These are phyloP conservation scores for Brachyptera risi DNA, from an alignment of 2,888 invertebrate genomes.

Conservation along the genomic window DNA sequence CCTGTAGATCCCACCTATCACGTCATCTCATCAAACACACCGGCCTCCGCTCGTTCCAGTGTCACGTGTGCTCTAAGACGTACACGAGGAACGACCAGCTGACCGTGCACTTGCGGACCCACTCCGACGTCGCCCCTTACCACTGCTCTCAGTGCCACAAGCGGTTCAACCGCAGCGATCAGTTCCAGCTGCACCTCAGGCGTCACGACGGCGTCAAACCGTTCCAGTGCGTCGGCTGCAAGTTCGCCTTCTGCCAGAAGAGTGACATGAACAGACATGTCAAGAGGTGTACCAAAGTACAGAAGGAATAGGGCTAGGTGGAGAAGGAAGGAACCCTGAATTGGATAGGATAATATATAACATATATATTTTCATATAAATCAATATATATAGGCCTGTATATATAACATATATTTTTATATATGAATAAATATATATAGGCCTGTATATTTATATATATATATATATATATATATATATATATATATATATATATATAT, in stretches of 20 bases:
- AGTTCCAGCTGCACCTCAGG: background rate
- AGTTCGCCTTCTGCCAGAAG: background rate
- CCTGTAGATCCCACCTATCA: background rate
- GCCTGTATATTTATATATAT: too few species aligned
- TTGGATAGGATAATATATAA: too few species aligned
- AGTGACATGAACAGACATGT: slow-evolving; percentile 1
- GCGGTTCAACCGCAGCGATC: background rate
- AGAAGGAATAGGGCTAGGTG: too few species aligned
- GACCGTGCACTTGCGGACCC: background rate
- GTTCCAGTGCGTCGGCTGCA: background rate
- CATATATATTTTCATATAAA: too few species aligned
- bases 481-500: too few species aligned
- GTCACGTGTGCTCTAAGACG: background rate
- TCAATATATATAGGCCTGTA: too few species aligned
- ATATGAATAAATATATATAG: too few species aligned
- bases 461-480: too few species aligned
- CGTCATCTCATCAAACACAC: background rate
- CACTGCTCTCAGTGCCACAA: background rate
- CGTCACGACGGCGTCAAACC: background rate
- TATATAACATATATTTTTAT: too few species aligned
- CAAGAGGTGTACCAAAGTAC: too few species aligned
- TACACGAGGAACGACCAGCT: background rate
- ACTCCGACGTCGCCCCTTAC: background rate
- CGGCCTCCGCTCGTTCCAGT: background rate
- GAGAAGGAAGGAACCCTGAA: too few species aligned